Conservation (phyloP, 2,797 vertebrate species). For the Enteromius treurensis region DNA sequence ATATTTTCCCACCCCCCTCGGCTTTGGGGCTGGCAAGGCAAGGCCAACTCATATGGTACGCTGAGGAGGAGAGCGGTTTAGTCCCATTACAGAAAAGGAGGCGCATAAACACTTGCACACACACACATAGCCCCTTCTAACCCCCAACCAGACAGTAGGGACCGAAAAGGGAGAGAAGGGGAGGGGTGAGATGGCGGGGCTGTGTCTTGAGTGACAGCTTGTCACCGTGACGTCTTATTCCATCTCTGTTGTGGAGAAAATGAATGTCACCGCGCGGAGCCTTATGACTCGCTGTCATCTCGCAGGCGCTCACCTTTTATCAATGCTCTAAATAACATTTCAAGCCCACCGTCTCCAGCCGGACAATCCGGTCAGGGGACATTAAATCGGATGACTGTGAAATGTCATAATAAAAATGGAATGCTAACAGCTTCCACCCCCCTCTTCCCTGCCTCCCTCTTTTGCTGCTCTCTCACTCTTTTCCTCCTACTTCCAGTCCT, state of each 20-base stretch:
- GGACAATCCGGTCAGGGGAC: conserved; percentile 90
- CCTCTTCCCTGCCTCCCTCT: conserved; percentile 54
- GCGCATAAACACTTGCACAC: conserved; percentile 74
- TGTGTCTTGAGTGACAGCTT: conserved; percentile 93
- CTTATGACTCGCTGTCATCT: conserved; percentile 96
- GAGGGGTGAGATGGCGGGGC: conserved; percentile 69
- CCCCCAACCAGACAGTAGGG: conserved; percentile 51
- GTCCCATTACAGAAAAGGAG: conserved; percentile 79
- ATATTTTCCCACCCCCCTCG: conserved; percentile 76
- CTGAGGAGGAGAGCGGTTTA: conserved; percentile 71
- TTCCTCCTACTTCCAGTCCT: conserved; percentile 23
- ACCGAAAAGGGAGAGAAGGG: conserved; percentile 75
- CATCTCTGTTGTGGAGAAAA: conserved; percentile 94
- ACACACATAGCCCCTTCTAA: conserved; percentile 39
- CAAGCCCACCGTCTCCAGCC: conserved; percentile 88
- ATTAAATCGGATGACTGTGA: conserved; percentile 93
- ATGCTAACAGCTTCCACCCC: conserved; percentile 87
- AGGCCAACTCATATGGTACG: conserved; percentile 74
- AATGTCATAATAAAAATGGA: conserved; percentile 93
- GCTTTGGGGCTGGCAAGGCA: conserved; percentile 32
- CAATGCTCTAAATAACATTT: conserved; percentile 95
- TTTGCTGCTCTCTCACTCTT: conserved; percentile 47
- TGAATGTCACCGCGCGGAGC: conserved; percentile 77
- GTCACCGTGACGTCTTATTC: conserved; percentile 98
- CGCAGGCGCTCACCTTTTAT: conserved; percentile 96